Evolutionary conservation across 2,797 vertebrate species (phyloP), one percentile per base, ranked within the genome.

Genomic region (Notolabrus celidotus): DNA sequence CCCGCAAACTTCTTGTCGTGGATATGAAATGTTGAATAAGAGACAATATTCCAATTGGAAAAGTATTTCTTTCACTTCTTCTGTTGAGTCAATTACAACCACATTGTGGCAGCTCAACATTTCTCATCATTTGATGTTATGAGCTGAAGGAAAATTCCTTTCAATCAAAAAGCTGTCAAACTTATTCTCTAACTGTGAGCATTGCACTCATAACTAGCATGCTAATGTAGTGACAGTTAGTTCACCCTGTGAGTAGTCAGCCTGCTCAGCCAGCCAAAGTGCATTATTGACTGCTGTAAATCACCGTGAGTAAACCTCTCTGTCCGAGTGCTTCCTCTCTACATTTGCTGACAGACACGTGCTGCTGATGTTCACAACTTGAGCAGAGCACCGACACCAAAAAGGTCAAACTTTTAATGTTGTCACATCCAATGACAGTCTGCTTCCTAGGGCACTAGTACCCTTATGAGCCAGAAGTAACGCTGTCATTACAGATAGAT

Each of bases 351-450:
- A 82, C 79, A 74, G 83, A 77, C 67, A 43, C 67, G 53, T 15
- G 49, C 63, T 0, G 61, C 78, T 83, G 77, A 86, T 77, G 87
- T 77, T 79, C 70, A 60, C 56, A 46, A 76, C 27, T 5, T 46
- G 73, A 76, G 80, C 60, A 36, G 42, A 65, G 61, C 16, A 41
- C 63, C 60, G 72, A 65, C 72, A 59, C 77, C 71, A 20, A 8
- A 82, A 91, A 91, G 88, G 84, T 90, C 89, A 88, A 73, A 75
- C 80, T 87, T 75, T 80, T 81, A 87, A 83, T 72, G 85, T 83
- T 68, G 87, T 87, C 81, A 85, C 74, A 70, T 77, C 17, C 62
- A 80, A 74, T 46, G 77, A 77, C 74, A 70, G 74, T 14, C 8
- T 72, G 71, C 64, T 52, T 83, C 75, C 70, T 74, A 49, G 11